Evolutionary conservation across 2,888 invertebrate species (phyloP).

Genomic region (Protonemura montana): DNA sequence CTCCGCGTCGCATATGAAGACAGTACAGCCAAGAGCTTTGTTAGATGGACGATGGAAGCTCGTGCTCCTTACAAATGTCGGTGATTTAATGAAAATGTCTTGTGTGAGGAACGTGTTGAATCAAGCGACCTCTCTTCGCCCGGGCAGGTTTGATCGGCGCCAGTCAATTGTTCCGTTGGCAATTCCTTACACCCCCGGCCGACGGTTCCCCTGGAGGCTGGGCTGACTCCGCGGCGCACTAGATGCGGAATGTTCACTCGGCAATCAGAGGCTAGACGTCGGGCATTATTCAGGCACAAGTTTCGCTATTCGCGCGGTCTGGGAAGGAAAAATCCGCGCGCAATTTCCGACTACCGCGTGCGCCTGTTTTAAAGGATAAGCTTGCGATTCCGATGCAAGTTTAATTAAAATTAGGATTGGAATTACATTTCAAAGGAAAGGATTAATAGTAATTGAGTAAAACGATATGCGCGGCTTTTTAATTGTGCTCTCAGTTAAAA

Average conservation of each 20-base stretch:
- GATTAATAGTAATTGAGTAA: background rate
- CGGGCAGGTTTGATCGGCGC: background rate
- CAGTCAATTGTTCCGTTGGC: background rate
- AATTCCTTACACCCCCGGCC: background rate
- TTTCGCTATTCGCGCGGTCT: background rate
- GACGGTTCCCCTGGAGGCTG: background rate
- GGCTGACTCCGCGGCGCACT: background rate
- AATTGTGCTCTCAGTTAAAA: background rate
- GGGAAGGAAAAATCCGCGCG: background rate
- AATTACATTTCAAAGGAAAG: background rate
- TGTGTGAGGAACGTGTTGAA: background rate
- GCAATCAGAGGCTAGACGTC: background rate
- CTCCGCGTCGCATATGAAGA: background rate
- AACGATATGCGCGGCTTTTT: background rate
- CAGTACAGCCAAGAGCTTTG: conserved; percentile 15
- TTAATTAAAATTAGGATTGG: background rate
- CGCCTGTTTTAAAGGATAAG: background rate
- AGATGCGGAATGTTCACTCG: background rate
- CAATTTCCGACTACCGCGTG: too few species aligned
- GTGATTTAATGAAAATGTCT: conserved; percentile 37
- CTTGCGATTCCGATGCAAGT: background rate
- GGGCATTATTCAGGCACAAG: background rate
- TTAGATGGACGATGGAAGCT: background rate
- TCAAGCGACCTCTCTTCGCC: background rate
- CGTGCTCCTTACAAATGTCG: conserved; percentile 24